Conservation (phyloP, 2,113 vertebrate genomes). For the Cebidichthys violaceus region DNA sequence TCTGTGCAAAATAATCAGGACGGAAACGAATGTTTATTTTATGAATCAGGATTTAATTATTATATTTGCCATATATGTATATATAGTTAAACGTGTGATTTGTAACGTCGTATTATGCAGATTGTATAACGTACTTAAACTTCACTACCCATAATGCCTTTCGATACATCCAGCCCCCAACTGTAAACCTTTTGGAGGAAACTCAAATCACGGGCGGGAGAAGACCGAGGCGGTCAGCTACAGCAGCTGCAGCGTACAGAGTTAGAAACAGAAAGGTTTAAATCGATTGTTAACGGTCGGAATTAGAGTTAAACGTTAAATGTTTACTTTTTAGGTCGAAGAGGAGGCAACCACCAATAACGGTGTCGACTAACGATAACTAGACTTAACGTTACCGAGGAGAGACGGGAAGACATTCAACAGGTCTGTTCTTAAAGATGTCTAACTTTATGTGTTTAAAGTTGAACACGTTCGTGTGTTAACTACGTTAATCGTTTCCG, state of each 20-base stretch:
- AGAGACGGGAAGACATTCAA: conserved; percentile 54
- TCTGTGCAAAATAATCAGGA: background rate
- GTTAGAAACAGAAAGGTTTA: background rate
- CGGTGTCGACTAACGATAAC: background rate
- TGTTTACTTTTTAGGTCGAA: background rate
- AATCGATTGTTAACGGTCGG: background rate
- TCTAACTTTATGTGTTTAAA: background rate
- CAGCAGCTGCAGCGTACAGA: accelerated
- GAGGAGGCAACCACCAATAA: background rate
- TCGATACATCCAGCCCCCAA: conserved; percentile 30
- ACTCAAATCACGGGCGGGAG: conserved; percentile 82
- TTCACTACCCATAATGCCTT: conserved; percentile 65
- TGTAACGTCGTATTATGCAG: background rate
- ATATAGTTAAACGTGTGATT: background rate
- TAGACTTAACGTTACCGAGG: background rate
- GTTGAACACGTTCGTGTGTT: accelerated
- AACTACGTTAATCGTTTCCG: accelerated
- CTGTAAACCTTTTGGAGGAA: conserved; percentile 20
- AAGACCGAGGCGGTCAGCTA: background rate
- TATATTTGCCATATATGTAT: background rate
- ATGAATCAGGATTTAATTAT: accelerated
- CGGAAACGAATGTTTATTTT: background rate
- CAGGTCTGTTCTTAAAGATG: conserved; percentile 50
- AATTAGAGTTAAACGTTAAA: background rate
- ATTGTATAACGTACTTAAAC: conserved; percentile 33